Percentiles rank a stretch among this genome's conserved stretches.
These are phyloP conservation scores for Myioborus melanocephalus DNA, from an alignment of 2,797 vertebrate genomes.

Conservation along the genomic window DNA sequence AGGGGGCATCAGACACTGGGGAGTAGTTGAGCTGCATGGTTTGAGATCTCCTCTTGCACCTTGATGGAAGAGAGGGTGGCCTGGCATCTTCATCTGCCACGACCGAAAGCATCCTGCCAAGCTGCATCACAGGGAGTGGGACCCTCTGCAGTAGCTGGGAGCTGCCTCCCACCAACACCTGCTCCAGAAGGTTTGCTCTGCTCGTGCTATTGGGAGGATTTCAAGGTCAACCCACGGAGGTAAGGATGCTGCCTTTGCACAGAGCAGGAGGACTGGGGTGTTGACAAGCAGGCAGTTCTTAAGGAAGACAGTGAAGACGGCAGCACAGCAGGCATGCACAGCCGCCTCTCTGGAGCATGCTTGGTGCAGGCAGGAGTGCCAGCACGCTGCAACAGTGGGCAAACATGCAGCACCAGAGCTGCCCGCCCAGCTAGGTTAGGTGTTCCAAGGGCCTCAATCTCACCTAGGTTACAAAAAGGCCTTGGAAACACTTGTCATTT, in stretches of 20 bases:
- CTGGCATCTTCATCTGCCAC: not conserved
- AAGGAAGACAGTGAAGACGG: not conserved
- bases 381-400: fast-evolving
- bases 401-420: not conserved
- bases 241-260: not conserved
- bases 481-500: not conserved
- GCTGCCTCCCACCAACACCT: not conserved
- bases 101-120: not conserved
- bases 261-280: not conserved
- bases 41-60: constrained; percentile 13
- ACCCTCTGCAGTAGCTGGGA: not conserved
- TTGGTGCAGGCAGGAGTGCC: fast-evolving
- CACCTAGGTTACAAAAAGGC: not conserved
- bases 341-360: fast-evolving
- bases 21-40: constrained; percentile 26
- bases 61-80: not conserved
- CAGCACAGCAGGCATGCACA: not conserved
- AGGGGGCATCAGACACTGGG: not conserved
- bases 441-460: not conserved
- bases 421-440: not conserved
- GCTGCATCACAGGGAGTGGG: not conserved
- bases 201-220: fast-evolving
- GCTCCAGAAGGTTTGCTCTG: not conserved
- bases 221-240: not conserved
- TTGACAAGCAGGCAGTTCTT: not conserved